Evolutionary conservation across 1,140 invertebrate genomes (phyloP), one percentile per base, ranked within the genome.

Genomic region (Alviniconcha marisindica): DNA sequence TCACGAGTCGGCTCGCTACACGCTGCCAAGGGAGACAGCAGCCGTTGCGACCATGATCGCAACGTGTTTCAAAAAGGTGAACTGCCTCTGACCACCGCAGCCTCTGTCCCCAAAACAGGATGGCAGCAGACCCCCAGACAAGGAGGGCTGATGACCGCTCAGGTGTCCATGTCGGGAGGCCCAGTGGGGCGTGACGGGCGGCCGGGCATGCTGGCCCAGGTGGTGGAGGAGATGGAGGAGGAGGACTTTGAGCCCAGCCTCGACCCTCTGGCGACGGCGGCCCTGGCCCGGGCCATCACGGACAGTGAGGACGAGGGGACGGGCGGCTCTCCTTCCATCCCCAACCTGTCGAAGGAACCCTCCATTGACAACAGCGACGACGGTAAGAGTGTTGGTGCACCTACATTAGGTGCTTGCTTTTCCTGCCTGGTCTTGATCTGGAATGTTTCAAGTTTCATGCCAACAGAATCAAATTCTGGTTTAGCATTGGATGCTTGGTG

Each of bases 231-330:
- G 36, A 71, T 77, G 24, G 79, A 76, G 31, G 79, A 82, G 28
- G 83, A 81, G 21, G 79, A 84, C 21, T 84, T 84, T 56, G 38
- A 81, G 33, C 79, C 78, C 2, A 63, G 86, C n/a, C 63, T 82
- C 3, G 88, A 90, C 83, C 89, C 91, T 14, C 84, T 76, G 14
- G 82, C 88, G n/a, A 89, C 88, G 2, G 90, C 90, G 28, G 89
- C 90, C 14, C 84, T 91, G 24, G 89, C 91, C 33, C 87, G 88
- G 1, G 89, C 90, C 28, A 91, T 91, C 44, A 91, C 90, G 66
- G 91, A 92, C 84, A 90, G 89, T 71, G 91, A 91, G 80, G 91
- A 92, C 76, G 91, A 91, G 71, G 85, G 87, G 60, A 80, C 78
- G 10, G 84, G 88, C 21, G 81, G 66, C 5, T 85, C 85, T 14